These are phyloP conservation scores for Gallinago solitaria DNA, from an alignment of 2,797 vertebrate species.

Conservation along the genomic window DNA sequence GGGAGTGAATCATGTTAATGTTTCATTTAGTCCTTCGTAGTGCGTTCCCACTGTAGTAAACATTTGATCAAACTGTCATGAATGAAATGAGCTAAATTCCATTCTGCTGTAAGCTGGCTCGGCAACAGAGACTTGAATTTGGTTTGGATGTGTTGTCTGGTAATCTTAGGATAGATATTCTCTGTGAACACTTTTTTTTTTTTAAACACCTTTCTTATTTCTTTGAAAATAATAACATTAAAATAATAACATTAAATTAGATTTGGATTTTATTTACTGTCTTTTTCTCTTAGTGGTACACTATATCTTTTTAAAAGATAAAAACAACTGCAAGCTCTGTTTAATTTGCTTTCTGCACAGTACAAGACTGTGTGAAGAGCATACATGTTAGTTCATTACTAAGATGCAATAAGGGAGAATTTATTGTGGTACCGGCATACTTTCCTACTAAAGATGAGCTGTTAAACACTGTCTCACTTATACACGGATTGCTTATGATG, in stretches of 20 bases:
- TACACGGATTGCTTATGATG: background rate
- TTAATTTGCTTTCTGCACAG: conserved; percentile 7
- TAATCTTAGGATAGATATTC: background rate
- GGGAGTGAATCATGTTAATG: background rate
- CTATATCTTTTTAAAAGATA: background rate
- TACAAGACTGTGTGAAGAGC: background rate
- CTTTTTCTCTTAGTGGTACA: background rate
- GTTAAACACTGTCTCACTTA: conserved; percentile 24
- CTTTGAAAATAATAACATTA: background rate
- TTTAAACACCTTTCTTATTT: background rate
- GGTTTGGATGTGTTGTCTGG: background rate
- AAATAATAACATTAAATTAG: background rate
- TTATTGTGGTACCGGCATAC: background rate
- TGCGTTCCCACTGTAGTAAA: background rate
- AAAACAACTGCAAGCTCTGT: background rate
- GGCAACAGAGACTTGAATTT: background rate
- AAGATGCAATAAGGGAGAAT: background rate
- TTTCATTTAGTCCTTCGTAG: background rate
- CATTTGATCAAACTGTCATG: background rate
- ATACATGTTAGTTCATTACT: background rate
- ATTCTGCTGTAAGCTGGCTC: background rate
- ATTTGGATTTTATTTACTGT: background rate
- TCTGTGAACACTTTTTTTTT: background rate
- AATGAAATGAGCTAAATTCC: background rate
- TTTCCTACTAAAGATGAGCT: conserved; percentile 33